Percentiles rank a stretch among this genome's conserved stretches.
phyloP scores from a whole-genome alignment of 2,888 invertebrate species.

The Endomychus coccineus region DNA sequence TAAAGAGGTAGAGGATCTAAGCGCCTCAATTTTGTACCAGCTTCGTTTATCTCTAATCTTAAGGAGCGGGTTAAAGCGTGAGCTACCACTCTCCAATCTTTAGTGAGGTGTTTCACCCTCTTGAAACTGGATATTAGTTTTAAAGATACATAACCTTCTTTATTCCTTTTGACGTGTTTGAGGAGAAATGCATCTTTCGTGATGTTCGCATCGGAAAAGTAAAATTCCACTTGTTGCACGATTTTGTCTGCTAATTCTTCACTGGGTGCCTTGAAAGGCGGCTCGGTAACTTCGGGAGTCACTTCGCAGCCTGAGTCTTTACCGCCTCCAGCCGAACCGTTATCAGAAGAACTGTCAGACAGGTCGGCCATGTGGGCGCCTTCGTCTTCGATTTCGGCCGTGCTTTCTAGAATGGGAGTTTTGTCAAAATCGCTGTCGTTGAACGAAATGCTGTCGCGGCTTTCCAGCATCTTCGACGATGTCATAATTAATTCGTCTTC shows the following conservation, averaged over 20 bases:
- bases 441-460: constrained; percentile 54
- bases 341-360: constrained; percentile 59
- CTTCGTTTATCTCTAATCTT: constrained; percentile 81
- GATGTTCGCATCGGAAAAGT: constrained; percentile 92
- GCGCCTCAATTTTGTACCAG: constrained; percentile 82
- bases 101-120: constrained; percentile 86
- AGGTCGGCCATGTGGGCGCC: constrained; percentile 55
- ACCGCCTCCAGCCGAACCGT: constrained; percentile 55
- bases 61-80: constrained; percentile 71
- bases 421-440: constrained; percentile 55
- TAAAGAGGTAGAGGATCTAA: constrained; percentile 78
- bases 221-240: constrained; percentile 85
- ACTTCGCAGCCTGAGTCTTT: constrained; percentile 65
- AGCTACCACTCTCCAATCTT: constrained; percentile 90
- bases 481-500: constrained; percentile 42
- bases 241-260: constrained; percentile 74
- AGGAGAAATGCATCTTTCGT: constrained; percentile 91
- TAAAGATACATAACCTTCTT: constrained; percentile 90
- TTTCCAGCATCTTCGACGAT: constrained; percentile 50
- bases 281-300: constrained; percentile 49
- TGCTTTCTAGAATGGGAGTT: constrained; percentile 32
- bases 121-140: constrained; percentile 94
- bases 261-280: constrained; percentile 61
- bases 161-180: constrained; percentile 90
- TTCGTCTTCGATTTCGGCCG: constrained; percentile 47